Percentiles rank a stretch among this genome's conserved stretches.
These are phyloP conservation scores for Pluvianellus socialis DNA, from an alignment of 2,113 vertebrate genomes.

Conservation along the genomic window DNA sequence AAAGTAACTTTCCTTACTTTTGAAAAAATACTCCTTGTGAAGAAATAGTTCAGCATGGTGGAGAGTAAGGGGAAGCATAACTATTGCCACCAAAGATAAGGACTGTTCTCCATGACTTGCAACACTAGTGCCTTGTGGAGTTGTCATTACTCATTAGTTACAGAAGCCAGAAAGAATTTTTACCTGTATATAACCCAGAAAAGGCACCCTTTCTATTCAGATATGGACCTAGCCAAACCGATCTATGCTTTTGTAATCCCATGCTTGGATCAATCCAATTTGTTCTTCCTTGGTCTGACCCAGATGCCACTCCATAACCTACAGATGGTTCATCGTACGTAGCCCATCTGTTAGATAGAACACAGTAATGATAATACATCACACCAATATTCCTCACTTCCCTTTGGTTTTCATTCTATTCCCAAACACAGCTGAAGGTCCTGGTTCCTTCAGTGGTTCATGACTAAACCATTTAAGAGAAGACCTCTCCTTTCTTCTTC, in stretches of 20 bases:
- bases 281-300: constrained; percentile 43
- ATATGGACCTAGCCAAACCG: neutral
- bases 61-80: neutral
- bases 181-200: neutral
- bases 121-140: neutral
- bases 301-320: constrained; percentile 53
- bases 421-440: constrained; percentile 25
- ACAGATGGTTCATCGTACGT: constrained; percentile 60
- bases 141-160: neutral
- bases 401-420: constrained; percentile 46
- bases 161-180: neutral
- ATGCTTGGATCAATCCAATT: neutral
- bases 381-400: constrained; percentile 31
- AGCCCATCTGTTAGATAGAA: constrained; percentile 62
- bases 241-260: constrained; percentile 9
- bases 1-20: neutral
- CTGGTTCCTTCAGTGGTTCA: neutral
- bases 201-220: neutral
- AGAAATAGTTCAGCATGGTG: neutral
- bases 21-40: neutral
- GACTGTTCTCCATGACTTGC: neutral
- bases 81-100: neutral
- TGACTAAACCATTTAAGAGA: neutral
- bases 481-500: constrained; percentile 8
- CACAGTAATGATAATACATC: constrained; percentile 59